A percentile compares a stretch with the other conserved stretches of the same genome.
Evolutionary conservation across 1,140 invertebrate genomes (phyloP).

Genomic region (Lamellibrachia luymesi): DNA sequence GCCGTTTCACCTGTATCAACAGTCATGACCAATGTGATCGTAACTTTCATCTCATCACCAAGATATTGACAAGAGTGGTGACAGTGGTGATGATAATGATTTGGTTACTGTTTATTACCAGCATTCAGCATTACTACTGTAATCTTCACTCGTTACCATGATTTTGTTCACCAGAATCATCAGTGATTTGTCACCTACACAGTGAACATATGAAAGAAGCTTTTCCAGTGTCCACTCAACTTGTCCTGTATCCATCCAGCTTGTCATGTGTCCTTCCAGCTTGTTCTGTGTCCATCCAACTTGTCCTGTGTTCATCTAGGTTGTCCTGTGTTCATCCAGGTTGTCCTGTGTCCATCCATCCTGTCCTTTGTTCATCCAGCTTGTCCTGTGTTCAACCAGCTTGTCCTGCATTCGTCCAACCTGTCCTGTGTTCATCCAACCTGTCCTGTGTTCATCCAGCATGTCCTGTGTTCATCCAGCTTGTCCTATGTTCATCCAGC

Average conservation of each 20-base stretch:
- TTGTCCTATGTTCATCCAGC: no score
- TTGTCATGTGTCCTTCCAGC: background rate
- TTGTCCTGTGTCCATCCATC: background rate
- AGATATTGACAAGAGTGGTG: no score
- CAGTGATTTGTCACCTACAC: no score
- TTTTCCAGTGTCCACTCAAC: no score
- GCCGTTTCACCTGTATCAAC: background rate
- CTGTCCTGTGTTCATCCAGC: background rate
- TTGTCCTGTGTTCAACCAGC: no score
- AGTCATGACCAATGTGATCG: background rate
- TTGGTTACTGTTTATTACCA: no score
- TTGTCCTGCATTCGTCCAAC: no score
- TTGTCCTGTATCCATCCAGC: background rate
- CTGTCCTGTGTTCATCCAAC: background rate
- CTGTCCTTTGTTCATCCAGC: background rate
- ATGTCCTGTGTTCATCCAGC: background rate
- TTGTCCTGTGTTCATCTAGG: background rate
- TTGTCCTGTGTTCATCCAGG: background rate
- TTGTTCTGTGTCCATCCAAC: background rate
- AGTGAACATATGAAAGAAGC: no score
- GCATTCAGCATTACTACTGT: no score
- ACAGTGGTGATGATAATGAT: no score
- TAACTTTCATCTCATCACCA: background rate
- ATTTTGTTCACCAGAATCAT: no score
- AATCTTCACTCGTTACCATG: no score